Evolutionary conservation across 2,888 invertebrate genomes (phyloP), one percentile per base, ranked within the genome.

Genomic region (Synergus laeviventris): DNA sequence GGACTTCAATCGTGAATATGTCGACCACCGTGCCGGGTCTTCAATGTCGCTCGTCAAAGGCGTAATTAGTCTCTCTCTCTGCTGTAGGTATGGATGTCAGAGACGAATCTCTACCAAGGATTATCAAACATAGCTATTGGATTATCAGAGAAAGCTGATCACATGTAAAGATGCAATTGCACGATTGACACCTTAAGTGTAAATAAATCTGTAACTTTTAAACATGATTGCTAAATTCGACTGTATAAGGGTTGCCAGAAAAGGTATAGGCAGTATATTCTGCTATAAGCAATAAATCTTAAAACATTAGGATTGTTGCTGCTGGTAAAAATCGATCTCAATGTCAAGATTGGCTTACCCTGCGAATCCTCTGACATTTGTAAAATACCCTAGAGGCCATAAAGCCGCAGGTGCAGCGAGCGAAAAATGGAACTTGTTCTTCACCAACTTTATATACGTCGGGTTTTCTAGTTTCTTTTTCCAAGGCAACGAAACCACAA

Each of bases 331-430:
- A 64, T 64, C 39, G 39, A 64, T 64, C 42, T 64, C 64, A 42
- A 21, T 38, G 24, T 0, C 42, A 42, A 42, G 42, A 64, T 14
- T 38, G 64, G 39, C 38, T 64, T 42, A 64, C 42, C 42, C 21
- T 64, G 14, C 64, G 21, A 64, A 64, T 64, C 24, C 42, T 64
- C 64, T 21, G 64, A 64, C 21, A 21, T 64, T 39, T 14, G 18
- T 21, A 12, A 64, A 42, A 42, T 39, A 64, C 42, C 42, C 79
- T 81, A 38, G 39, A n/a, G 36, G 66, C 59, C 75, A n/a, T n/a
- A 83, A 82, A 85, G 86, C 83, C 86, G 83, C 86, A 85, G 87
- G 84, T 86, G 86, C 87, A 86, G 81, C 84, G 81, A 86, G 84
- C 87, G 87, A 87, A 84, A 87, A 86, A 86, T 87, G 86, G 83